phyloP scores from a whole-genome alignment of 1,140 invertebrate genomes.

The Trigoniulus corallinus region DNA sequence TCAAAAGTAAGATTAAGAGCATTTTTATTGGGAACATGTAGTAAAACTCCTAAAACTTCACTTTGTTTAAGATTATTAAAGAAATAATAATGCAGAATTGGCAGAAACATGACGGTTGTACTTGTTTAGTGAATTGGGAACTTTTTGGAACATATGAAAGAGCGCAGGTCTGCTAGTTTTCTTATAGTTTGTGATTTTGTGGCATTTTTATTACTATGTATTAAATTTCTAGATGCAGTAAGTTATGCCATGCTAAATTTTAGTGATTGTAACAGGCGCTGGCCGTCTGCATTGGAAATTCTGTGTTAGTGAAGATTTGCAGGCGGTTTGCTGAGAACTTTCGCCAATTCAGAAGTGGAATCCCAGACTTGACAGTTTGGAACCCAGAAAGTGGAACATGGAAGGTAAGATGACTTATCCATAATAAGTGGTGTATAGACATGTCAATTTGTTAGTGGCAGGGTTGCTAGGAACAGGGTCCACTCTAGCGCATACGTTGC shows the following conservation, averaged over 20 bases:
- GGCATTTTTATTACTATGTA: conserved; percentile 24
- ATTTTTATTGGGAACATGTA: conserved; percentile 14
- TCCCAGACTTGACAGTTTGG: conserved; percentile 69
- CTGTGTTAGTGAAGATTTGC: conserved; percentile 39
- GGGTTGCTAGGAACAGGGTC: too few species aligned
- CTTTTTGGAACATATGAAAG: too few species aligned
- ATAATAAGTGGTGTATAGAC: too few species aligned
- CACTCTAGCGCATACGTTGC: too few species aligned
- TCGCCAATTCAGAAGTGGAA: conserved; percentile 44
- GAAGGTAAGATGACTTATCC: too few species aligned
- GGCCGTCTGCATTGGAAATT: conserved; percentile 35
- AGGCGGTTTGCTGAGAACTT: conserved; percentile 38
- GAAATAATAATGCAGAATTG: conserved; percentile 17
- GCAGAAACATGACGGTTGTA: conserved; percentile 25
- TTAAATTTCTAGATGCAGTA: conserved; percentile 5
- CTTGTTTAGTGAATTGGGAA: conserved; percentile 33
- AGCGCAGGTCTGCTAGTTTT: too few species aligned
- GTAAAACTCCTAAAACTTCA: too few species aligned
- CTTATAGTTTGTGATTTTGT: conserved; percentile 30
- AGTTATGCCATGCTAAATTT: conserved; percentile 9
- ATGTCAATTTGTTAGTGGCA: too few species aligned
- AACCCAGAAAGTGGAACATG: conserved; percentile 29
- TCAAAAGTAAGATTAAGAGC: conserved; percentile 21
- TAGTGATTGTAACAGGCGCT: conserved; percentile 28
- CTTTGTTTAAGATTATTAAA: too few species aligned